phyloP scores from a whole-genome alignment of 2,113 vertebrate species.

The Ceuthmochares aereus region DNA sequence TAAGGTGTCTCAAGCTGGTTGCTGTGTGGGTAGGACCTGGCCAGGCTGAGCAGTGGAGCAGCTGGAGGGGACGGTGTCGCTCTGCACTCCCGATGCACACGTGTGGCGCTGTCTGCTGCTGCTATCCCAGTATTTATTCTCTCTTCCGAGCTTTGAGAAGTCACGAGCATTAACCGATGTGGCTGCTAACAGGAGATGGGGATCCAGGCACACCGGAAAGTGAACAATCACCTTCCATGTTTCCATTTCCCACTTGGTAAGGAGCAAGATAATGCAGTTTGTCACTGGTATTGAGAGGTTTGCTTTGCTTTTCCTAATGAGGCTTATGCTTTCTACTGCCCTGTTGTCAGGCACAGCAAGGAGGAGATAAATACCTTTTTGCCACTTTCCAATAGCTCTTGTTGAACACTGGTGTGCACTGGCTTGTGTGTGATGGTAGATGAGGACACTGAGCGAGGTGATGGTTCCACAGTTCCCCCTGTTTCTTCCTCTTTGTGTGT shows the following conservation, averaged over 20 bases:
- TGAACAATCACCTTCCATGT: accelerated
- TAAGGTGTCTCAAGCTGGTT: accelerated
- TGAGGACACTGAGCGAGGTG: not conserved
- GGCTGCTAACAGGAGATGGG: not conserved
- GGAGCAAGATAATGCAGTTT: accelerated
- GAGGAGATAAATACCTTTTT: not conserved
- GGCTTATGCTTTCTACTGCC: not conserved
- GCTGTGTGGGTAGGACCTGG: not conserved
- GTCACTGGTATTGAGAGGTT: not conserved
- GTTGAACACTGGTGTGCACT: accelerated
- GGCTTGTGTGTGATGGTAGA: not conserved
- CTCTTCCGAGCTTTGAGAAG: no score
- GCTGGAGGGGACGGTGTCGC: not conserved
- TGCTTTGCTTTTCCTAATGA: not conserved
- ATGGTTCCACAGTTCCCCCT: not conserved
- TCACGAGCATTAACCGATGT: accelerated
- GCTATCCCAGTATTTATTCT: not conserved
- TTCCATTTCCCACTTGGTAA: accelerated
- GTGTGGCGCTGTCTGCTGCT: not conserved
- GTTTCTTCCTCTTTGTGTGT: not conserved
- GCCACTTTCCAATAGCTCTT: accelerated
- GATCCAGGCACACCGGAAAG: not conserved
- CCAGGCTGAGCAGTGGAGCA: not conserved
- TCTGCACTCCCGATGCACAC: accelerated
- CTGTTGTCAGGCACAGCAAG: not conserved